Base-by-base conservation (phyloP, 1,140 invertebrate species). In the Lordiphosa collinella region DNA sequence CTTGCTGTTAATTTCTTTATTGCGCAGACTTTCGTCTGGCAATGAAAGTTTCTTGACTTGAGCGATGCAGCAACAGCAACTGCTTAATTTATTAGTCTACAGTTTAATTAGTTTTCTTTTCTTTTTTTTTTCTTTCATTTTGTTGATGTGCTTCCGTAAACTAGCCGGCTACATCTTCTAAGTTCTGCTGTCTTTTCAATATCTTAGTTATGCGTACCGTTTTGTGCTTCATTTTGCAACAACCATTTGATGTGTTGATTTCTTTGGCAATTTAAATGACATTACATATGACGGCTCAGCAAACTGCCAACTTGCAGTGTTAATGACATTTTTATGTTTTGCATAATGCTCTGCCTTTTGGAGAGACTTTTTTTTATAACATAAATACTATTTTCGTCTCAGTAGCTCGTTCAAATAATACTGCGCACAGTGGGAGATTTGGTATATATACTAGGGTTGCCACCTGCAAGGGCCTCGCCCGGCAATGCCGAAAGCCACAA, bases 1-100 rank as follows among this genome's bases (percentile, higher is more conserved):
- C 55, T 74, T 63, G 73, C 66, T 71, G 66, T 82, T 82, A 75
- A 71, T 82, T 80, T 82, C 71, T 76, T 76, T 71, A 76, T 63
- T 60, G 72, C 58, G 32, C 51, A 55, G 56, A 82, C 76, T 84
- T 84, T 84, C 71, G 78, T 76, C 78, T 71, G 58, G 47, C 38
- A 82, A 82, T 62, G 76, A 82, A 80, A 82, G 70, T 82, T 82
- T 82, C 67, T 76, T 76, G 57, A 60, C 64, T 60, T 56, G 46
- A 54, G 50, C 35, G 46, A 38, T 54, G 65, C 71, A 75, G 31
- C 63, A 73, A 64, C 57, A 68, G 36, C 41, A 55, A 59, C 70
- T 75, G 67, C 57, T 67, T 80, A 68, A 80, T 76, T 76, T 80
- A 82, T 80, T 80, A 76, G 56, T 63, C 62, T 71, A 57, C 50